These are phyloP conservation scores for Cinclus cinclus DNA, from an alignment of 2,113 vertebrate genomes.

Conservation along the genomic window DNA sequence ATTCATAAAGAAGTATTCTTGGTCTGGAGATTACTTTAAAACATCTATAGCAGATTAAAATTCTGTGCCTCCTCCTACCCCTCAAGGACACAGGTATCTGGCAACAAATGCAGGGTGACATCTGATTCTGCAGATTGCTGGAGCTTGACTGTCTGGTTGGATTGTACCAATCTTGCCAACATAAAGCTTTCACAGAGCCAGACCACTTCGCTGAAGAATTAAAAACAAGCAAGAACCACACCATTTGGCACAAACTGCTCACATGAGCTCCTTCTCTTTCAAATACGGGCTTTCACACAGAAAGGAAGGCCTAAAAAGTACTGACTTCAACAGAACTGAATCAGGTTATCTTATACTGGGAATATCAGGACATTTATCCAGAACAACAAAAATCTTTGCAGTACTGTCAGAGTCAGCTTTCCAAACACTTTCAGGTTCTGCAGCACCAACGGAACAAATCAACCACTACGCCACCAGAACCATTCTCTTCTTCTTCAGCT, in stretches of 20 bases:
- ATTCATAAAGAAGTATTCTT: neutral
- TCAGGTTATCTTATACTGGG: neutral
- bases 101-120: neutral
- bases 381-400: neutral
- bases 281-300: neutral
- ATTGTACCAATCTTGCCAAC: neutral
- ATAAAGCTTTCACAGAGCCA: constrained; percentile 13
- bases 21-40: neutral
- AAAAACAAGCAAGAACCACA: constrained; percentile 14
- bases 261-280: neutral
- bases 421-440: neutral
- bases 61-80: neutral
- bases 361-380: neutral
- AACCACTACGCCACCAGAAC: neutral
- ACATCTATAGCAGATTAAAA: neutral
- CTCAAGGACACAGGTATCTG: neutral
- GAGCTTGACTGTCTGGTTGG: neutral
- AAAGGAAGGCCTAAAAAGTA: neutral
- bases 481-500: constrained; percentile 42
- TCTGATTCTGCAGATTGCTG: neutral
- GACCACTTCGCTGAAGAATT: neutral
- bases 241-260: neutral
- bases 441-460: neutral
- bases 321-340: neutral
- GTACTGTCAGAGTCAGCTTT: neutral